Conservation (phyloP, 2,888 invertebrate species). For the Leptinotarsa tumamoca region DNA sequence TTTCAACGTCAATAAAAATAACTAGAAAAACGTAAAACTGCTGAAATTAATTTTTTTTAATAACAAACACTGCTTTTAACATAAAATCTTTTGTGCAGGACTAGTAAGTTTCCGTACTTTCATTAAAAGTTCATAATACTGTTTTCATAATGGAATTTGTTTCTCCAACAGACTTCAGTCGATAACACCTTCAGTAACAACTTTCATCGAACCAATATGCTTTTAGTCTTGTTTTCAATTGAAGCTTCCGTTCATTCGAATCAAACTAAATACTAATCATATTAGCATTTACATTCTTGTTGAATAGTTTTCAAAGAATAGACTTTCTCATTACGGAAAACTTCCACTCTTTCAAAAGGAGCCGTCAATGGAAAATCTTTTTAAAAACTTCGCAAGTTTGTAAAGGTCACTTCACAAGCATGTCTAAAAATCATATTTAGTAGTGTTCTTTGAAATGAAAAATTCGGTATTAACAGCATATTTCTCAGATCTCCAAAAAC, state of each 20-base stretch:
- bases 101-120: no score
- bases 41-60: no score
- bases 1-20: no score
- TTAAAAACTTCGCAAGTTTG: background rate
- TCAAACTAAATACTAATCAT: background rate
- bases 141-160: no score
- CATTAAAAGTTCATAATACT: no score
- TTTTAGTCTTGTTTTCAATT: background rate
- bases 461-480: constrained; percentile 6
- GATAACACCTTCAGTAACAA: no score
- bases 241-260: background rate
- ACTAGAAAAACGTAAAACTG: no score
- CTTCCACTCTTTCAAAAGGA: background rate
- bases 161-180: no score
- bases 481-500: constrained; percentile 12
- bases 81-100: no score
- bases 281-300: background rate
- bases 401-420: background rate
- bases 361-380: background rate
- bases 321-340: background rate
- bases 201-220: no score
- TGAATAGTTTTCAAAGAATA: background rate
- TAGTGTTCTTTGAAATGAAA: background rate
- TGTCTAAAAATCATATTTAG: background rate
- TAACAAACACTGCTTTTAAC: no score